Evolutionary conservation across 2,797 vertebrate species (phyloP).

Genomic region (Heteromormyrus szaboi): DNA sequence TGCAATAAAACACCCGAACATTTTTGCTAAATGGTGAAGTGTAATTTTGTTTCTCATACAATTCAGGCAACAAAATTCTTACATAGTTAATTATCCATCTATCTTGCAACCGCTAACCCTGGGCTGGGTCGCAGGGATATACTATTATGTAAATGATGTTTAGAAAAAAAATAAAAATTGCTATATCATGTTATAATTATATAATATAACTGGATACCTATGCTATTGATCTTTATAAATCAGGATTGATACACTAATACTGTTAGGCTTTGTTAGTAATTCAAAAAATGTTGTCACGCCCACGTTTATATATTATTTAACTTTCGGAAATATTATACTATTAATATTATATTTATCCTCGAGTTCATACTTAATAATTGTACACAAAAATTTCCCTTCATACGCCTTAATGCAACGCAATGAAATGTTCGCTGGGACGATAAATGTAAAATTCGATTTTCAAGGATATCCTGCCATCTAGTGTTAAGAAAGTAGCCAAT

Average conservation of each 20-base stretch:
- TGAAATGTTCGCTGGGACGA: not conserved
- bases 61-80: not conserved
- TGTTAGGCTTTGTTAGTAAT: not conserved
- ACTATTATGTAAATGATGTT: not conserved
- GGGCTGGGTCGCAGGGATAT: not conserved
- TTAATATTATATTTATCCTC: not conserved
- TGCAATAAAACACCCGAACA: not conserved
- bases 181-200: not conserved
- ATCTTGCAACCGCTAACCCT: not conserved
- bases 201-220: not conserved
- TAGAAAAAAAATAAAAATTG: not conserved
- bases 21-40: not conserved
- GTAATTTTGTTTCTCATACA: not conserved
- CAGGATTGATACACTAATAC: not conserved
- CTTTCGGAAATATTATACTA: not conserved
- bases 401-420: not conserved
- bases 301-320: not conserved
- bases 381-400: not conserved
- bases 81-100: not conserved
- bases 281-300: not conserved
- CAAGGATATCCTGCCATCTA: constrained; percentile 24
- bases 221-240: not conserved
- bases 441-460: not conserved
- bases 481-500: not conserved
- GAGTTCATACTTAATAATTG: not conserved